Percentiles rank a stretch among this genome's conserved stretches.
These are phyloP conservation scores for Agraylea sexmaculata DNA, from an alignment of 1,140 invertebrate species.

Conservation along the genomic window DNA sequence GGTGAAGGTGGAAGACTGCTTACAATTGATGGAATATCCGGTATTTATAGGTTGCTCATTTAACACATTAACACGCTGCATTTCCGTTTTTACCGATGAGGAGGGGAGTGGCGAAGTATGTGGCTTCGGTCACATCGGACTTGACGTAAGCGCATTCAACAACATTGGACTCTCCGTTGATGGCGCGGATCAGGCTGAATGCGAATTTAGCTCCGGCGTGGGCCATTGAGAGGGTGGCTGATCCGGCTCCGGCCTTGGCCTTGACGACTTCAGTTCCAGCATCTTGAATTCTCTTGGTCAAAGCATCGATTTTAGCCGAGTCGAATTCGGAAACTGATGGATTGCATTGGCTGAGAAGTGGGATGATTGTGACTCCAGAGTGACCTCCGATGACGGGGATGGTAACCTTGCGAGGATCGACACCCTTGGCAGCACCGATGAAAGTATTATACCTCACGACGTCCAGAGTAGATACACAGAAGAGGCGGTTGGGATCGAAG, in stretches of 20 bases:
- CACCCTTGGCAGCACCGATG: constrained; percentile 67
- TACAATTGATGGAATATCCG: too few species aligned
- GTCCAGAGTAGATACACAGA: constrained; percentile 95
- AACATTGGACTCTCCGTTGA: constrained; percentile 78
- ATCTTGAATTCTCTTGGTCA: constrained; percentile 84
- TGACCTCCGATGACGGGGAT: constrained; percentile 96
- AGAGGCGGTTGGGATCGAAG: constrained; percentile 81
- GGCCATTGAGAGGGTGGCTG: constrained; percentile 97
- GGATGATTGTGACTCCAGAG: constrained; percentile 94
- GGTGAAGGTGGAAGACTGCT: too few species aligned
- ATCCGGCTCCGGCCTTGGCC: constrained; percentile 95
- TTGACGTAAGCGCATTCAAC: constrained; percentile 89
- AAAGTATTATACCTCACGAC: constrained; percentile 91
- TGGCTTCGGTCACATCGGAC: constrained; percentile 77
- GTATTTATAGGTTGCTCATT: too few species aligned
- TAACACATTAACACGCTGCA: too few species aligned
- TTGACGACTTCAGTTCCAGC: constrained; percentile 98
- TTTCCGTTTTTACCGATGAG: constrained; percentile 84
- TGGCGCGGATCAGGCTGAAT: constrained; percentile 61
- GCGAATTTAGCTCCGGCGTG: constrained; percentile 90
- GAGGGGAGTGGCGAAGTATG: constrained; percentile 91
- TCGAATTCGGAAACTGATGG: constrained; percentile 61
- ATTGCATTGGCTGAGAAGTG: constrained; percentile 80
- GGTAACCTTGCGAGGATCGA: constrained; percentile 70
- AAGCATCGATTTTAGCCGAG: constrained; percentile 54